phyloP scores from a whole-genome alignment of 2,113 vertebrate species.

The Zosterops lateralis region DNA sequence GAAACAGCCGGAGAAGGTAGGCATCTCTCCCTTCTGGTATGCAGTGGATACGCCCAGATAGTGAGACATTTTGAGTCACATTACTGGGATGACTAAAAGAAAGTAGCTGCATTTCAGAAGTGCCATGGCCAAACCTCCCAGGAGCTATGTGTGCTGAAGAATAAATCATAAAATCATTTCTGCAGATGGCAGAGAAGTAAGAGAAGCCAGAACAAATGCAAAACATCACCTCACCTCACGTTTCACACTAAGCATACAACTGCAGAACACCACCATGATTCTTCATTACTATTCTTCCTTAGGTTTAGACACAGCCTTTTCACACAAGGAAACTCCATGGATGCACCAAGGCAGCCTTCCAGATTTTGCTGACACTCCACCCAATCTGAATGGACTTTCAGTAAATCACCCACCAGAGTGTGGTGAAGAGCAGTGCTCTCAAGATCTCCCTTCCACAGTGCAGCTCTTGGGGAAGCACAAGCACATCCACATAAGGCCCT shows the following conservation, averaged over 20 bases:
- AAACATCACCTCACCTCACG: background rate
- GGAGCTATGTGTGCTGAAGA: background rate
- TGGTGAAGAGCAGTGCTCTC: background rate
- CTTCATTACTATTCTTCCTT: background rate
- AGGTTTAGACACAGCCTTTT: background rate
- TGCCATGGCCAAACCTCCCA: background rate
- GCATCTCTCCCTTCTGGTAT: background rate
- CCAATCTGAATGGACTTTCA: background rate
- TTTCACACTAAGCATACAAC: background rate
- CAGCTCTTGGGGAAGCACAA: background rate
- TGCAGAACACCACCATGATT: background rate
- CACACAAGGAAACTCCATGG: background rate
- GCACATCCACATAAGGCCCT: background rate
- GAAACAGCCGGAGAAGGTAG: background rate
- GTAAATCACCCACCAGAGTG: background rate
- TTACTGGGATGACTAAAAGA: slow-evolving; percentile 26
- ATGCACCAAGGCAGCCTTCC: background rate
- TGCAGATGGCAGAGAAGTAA: background rate
- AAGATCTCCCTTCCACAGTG: background rate
- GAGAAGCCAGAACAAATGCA: background rate
- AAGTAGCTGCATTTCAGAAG: slow-evolving; percentile 1
- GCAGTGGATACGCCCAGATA: background rate
- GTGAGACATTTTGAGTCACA: slow-evolving; percentile 10
- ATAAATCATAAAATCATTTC: background rate
- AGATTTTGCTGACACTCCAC: background rate